phyloP scores from a whole-genome alignment of 2,888 invertebrate species.

The Agonopterix alstromeriana region DNA sequence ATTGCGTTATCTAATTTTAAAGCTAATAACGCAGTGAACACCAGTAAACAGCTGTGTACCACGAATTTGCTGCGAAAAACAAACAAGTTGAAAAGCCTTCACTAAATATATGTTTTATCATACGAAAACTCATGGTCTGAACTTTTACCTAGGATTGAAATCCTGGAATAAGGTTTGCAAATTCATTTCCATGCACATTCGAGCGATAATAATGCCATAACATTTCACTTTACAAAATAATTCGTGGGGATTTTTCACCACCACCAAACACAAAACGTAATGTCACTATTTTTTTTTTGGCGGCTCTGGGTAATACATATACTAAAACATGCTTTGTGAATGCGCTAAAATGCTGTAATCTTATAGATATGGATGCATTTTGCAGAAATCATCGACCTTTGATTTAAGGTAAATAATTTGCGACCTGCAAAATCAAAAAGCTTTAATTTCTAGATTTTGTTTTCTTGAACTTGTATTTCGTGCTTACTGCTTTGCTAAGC shows the following conservation, averaged over 20 bases:
- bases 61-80: constrained; percentile 90
- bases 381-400: no score
- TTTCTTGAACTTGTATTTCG: no score
- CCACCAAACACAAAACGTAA: not conserved
- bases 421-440: no score
- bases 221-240: constrained; percentile 30
- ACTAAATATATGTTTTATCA: not conserved
- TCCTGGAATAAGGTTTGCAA: constrained; percentile 92
- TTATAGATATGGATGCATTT: no score
- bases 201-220: constrained; percentile 26
- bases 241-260: constrained; percentile 11
- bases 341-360: no score
- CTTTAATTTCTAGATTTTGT: no score
- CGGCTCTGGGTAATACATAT: no score
- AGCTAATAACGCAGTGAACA: constrained; percentile 94
- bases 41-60: constrained; percentile 93
- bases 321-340: no score
- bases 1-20: constrained; percentile 91
- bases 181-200: constrained; percentile 83
- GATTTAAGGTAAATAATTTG: no score
- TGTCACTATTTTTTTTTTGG: no score
- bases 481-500: no score
- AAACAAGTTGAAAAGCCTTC: not conserved
- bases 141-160: constrained; percentile 90
- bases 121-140: not conserved